Percentiles rank a stretch among this genome's conserved stretches.
phyloP scores from a whole-genome alignment of 1,140 invertebrate genomes.

The Drosophila bocqueti region DNA sequence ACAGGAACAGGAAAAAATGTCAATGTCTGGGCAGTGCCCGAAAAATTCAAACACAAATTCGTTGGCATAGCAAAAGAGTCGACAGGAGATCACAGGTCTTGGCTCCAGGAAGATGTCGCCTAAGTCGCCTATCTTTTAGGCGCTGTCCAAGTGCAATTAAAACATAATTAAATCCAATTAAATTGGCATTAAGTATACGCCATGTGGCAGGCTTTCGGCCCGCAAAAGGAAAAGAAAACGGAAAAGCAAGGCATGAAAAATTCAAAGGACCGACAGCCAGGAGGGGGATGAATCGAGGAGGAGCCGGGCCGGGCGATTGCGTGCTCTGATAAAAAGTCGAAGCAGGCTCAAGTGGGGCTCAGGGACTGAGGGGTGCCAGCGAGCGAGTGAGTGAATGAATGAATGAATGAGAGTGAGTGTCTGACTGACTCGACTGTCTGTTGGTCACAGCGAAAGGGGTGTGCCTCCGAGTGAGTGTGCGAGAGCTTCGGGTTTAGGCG shows the following conservation, averaged over 20 bases:
- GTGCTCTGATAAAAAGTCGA: conserved; percentile 58
- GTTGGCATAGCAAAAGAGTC: conserved; percentile 24
- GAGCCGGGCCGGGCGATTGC: conserved; percentile 30
- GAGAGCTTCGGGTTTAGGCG: conserved; percentile 46
- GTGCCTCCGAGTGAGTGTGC: conserved; percentile 1
- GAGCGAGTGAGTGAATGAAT: conserved; percentile 40
- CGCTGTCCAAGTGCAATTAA: conserved; percentile 48
- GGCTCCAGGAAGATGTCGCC: neutral
- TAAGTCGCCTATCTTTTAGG: conserved; percentile 12
- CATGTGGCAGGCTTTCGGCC: conserved; percentile 48
- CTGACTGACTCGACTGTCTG: conserved; percentile 38
- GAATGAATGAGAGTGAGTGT: conserved; percentile 29
- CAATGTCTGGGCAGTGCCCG: conserved; percentile 53
- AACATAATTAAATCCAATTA: conserved; percentile 74
- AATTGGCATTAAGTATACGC: conserved; percentile 66
- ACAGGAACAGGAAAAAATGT: conserved; percentile 48
- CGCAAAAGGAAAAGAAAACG: conserved; percentile 7
- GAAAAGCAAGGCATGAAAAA: conserved; percentile 56
- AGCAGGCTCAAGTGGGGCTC: conserved; percentile 23
- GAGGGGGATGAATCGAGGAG: conserved; percentile 17
- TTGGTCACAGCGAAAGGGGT: conserved; percentile 31
- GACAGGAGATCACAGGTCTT: conserved; percentile 9
- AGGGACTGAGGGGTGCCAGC: conserved; percentile 20
- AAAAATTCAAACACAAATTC: conserved; percentile 1
- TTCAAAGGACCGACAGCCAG: conserved; percentile 46